Evolutionary conservation across 2,113 vertebrate species (phyloP).

Genomic region (Irena cyanogastra): DNA sequence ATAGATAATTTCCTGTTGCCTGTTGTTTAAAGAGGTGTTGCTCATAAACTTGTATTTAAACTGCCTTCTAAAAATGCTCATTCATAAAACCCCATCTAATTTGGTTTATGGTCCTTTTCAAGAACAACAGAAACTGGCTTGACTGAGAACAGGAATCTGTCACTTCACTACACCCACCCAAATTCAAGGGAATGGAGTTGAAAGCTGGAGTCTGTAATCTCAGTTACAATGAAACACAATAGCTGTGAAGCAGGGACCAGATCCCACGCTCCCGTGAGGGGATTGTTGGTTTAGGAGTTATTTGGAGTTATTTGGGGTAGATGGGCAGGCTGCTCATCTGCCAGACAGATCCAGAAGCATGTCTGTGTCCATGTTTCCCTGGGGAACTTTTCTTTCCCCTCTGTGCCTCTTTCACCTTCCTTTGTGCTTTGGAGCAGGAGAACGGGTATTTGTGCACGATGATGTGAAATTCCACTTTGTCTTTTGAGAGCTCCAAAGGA

Average conservation of each 20-base stretch:
- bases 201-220: background rate
- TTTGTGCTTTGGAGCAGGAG: background rate
- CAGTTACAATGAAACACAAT: background rate
- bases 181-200: background rate
- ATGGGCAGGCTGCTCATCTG: background rate
- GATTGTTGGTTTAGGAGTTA: background rate
- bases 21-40: background rate
- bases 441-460: background rate
- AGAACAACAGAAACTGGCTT: background rate
- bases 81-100: background rate
- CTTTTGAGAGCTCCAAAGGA: background rate
- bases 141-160: background rate
- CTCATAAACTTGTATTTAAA: background rate
- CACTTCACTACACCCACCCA: background rate
- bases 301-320: background rate
- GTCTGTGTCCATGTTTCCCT: fast-evolving
- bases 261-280: background rate
- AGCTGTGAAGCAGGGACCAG: background rate
- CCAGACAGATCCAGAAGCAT: background rate
- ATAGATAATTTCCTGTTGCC: background rate
- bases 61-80: background rate
- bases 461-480: background rate
- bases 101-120: background rate
- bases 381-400: background rate
- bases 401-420: background rate